Percentiles rank a stretch among this genome's conserved stretches.
Conservation (phyloP, 1,140 invertebrate species). For the Ceratosolen solmsi region DNA sequence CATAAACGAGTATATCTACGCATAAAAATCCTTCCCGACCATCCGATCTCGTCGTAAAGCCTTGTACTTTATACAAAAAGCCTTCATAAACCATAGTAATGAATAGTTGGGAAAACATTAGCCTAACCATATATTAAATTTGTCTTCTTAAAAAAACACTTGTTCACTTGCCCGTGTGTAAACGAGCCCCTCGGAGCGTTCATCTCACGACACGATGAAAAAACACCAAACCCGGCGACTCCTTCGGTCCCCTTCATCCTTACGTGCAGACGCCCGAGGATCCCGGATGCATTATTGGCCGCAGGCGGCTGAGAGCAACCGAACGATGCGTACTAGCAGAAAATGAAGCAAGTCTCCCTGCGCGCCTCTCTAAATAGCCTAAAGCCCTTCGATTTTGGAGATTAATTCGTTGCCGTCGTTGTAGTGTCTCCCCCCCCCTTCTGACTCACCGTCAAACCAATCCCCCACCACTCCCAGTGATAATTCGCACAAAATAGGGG, state of each 20-base stretch:
- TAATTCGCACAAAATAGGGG: conserved; percentile 51
- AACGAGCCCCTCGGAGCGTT: conserved; percentile 11
- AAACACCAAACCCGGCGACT: neutral
- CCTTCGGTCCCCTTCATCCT: neutral
- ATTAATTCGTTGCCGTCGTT: conserved; percentile 50
- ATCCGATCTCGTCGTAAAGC: too few species aligned
- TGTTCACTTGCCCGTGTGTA: neutral
- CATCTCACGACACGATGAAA: neutral
- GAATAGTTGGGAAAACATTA: conserved; percentile 13
- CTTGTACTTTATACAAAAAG: too few species aligned
- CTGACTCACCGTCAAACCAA: conserved; percentile 43
- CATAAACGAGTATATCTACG: too few species aligned
- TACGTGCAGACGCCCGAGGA: too few species aligned
- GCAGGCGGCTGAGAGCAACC: neutral
- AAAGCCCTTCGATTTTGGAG: conserved; percentile 57
- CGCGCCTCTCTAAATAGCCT: conserved; percentile 55
- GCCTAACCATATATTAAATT: neutral
- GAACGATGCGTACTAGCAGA: conserved; percentile 21
- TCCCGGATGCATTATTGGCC: conserved; percentile 24
- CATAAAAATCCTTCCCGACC: too few species aligned
- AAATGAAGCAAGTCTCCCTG: conserved; percentile 27
- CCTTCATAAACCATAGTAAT: neutral
- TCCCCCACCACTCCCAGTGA: too few species aligned
- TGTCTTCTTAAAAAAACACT: conserved; percentile 17
- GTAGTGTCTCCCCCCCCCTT: neutral